These are phyloP conservation scores for Geophilus truncorum DNA, from an alignment of 2,888 invertebrate species.

Conservation along the genomic window DNA sequence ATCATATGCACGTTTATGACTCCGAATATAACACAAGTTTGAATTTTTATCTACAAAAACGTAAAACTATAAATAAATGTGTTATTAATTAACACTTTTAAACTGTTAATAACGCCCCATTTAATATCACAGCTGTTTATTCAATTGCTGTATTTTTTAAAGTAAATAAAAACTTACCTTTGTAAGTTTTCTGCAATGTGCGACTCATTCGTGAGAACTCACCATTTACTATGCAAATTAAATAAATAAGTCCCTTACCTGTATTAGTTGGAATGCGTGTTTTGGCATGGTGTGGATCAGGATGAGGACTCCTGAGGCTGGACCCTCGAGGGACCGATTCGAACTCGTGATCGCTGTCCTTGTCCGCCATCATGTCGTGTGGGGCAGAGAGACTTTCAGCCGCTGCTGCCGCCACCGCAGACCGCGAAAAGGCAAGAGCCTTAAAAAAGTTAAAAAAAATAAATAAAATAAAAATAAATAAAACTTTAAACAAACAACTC, in stretches of 20 bases:
- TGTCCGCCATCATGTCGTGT: constrained; percentile 33
- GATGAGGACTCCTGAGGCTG: constrained; percentile 29
- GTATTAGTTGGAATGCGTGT: background rate
- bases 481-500: too few relatives aligned
- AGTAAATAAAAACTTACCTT: too few relatives aligned
- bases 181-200: too few relatives aligned
- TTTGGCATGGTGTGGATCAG: constrained; percentile 27
- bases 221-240: too few relatives aligned
- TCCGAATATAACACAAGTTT: too few relatives aligned
- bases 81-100: too few relatives aligned
- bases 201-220: background rate
- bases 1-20: too few relatives aligned
- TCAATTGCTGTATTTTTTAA: too few relatives aligned
- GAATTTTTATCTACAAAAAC: too few relatives aligned
- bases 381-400: constrained; percentile 25
- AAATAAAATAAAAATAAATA: background rate
- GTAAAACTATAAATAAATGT: too few relatives aligned
- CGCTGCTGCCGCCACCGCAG: background rate
- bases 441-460: background rate
- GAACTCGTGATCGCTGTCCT: constrained; percentile 33
- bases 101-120: too few relatives aligned
- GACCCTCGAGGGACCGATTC: constrained; percentile 31
- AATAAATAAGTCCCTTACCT: background rate
- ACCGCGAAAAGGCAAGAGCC: constrained; percentile 33
- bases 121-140: too few relatives aligned